A percentile compares a stretch with the other conserved stretches of the same genome.
Conservation (phyloP, 2,888 invertebrate genomes). For the Sarcophaga rosellei region DNA sequence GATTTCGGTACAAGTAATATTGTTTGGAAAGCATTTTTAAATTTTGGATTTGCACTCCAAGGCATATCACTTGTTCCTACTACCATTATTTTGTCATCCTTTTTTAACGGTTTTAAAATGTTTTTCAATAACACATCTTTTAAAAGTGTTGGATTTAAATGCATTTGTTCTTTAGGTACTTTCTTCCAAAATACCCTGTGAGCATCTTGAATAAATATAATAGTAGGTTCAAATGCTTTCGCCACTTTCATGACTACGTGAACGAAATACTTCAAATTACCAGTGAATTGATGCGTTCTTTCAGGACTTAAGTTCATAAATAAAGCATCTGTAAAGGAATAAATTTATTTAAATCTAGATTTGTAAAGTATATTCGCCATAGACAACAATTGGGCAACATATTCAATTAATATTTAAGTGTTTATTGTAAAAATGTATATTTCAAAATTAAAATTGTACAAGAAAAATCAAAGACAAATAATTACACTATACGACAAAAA, state of each 20-base stretch:
- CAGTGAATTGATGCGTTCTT: constrained; percentile 83
- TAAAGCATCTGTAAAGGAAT: constrained; percentile 81
- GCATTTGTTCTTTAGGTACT: constrained; percentile 78
- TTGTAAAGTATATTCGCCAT: too few species aligned
- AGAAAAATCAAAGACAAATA: too few species aligned
- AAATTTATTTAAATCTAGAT: not conserved
- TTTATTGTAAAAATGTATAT: too few species aligned
- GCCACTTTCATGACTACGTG: constrained; percentile 85
- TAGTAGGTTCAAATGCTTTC: constrained; percentile 84
- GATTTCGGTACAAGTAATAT: constrained; percentile 77
- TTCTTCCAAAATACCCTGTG: constrained; percentile 84
- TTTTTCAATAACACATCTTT: constrained; percentile 82
- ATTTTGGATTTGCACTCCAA: constrained; percentile 81
- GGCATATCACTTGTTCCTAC: constrained; percentile 83
- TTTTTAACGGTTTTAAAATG: constrained; percentile 82
- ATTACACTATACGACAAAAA: too few species aligned
- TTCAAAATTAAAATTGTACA: too few species aligned
- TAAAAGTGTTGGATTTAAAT: constrained; percentile 82
- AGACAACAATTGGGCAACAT: too few species aligned
- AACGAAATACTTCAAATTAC: constrained; percentile 84
- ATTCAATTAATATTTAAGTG: too few species aligned
- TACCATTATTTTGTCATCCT: constrained; percentile 83
- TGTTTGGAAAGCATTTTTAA: constrained; percentile 78
- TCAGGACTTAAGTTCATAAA: constrained; percentile 86
- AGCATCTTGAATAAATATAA: constrained; percentile 83